Evolutionary conservation across 2,797 vertebrate genomes (phyloP), one percentile per base, ranked within the genome.

Genomic region (Catamblyrhynchus diadema): DNA sequence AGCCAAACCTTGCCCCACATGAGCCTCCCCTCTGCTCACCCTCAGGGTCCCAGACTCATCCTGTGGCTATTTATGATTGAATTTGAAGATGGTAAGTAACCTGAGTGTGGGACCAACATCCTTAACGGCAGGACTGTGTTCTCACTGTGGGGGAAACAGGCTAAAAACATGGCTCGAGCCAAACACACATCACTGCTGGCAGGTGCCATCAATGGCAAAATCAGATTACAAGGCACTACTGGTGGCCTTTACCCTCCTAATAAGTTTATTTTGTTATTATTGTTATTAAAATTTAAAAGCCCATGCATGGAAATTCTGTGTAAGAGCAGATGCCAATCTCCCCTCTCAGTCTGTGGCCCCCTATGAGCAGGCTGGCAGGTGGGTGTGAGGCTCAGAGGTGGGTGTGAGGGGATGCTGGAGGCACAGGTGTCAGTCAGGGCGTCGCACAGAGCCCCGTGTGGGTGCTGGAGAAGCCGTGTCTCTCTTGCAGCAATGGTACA

Each of bases 401-500:
- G 60, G 39, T 22, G 73, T 60, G 41, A 21, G 28, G 6, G 50
- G 17, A 1, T 9, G 84, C 48, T n/a, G 80, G 61, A 62, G 23
- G 44, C 86, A 74, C 66, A 37, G 0, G 19, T 10, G 57, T 22
- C 30, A 4, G 2, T 20, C 12, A 2, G 69, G 84, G 51, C 81
- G 17, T 33, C 0, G 47, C 48, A 27, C 24, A 1, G 14, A 37
- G 70, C 65, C 59, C 44, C 56, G 23, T 7, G 86, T 96, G 98
- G 98, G 97, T 98, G 98, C 98, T 99, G 98, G 99, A 99, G 98
- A 99, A 98, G 95, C 98, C 97, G 98, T 98, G 97, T 99, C 98
- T 99, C 97, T 99, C 98, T 99, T 99, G 98, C 99, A 99, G 99
- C 99, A 99, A 99, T 99, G 99, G 99, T 99, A 99, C 98, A 99